Percentiles rank a stretch among this genome's conserved stretches.
phyloP scores from a whole-genome alignment of 1,140 invertebrate species.

The Watersipora subatra region DNA sequence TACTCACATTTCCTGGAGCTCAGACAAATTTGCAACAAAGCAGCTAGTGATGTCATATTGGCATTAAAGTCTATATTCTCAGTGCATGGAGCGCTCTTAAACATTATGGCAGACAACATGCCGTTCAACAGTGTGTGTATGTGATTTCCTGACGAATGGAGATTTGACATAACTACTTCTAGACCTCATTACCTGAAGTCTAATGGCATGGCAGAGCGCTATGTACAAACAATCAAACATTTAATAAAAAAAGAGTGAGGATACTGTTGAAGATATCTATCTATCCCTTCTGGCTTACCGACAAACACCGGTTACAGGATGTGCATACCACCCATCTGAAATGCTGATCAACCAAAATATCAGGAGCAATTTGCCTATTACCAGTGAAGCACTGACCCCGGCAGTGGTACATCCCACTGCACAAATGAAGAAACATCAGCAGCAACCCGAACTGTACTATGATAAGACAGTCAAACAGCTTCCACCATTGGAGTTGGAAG shows the following conservation, averaged over 20 bases:
- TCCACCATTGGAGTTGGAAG: too few species aligned
- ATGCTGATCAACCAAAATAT: too few species aligned
- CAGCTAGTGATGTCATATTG: neutral
- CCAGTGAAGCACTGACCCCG: too few species aligned
- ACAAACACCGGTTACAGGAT: too few species aligned
- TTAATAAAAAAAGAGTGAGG: neutral
- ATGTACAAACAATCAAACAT: neutral
- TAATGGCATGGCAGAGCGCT: neutral
- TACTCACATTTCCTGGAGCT: constrained; percentile 13
- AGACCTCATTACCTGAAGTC: neutral
- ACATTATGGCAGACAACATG: neutral
- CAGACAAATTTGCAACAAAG: neutral
- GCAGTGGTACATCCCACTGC: too few species aligned
- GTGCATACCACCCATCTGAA: too few species aligned
- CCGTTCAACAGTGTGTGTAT: neutral
- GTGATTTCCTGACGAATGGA: neutral
- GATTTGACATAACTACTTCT: neutral
- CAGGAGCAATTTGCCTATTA: too few species aligned
- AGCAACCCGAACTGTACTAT: too few species aligned
- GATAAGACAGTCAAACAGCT: too few species aligned
- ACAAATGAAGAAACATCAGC: too few species aligned
- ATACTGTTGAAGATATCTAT: neutral
- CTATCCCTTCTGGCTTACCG: too few species aligned
- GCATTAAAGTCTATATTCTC: neutral
- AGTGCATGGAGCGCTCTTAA: neutral